Base-by-base conservation (phyloP, 1,140 invertebrate genomes). In the Xylocopa sonorina region DNA sequence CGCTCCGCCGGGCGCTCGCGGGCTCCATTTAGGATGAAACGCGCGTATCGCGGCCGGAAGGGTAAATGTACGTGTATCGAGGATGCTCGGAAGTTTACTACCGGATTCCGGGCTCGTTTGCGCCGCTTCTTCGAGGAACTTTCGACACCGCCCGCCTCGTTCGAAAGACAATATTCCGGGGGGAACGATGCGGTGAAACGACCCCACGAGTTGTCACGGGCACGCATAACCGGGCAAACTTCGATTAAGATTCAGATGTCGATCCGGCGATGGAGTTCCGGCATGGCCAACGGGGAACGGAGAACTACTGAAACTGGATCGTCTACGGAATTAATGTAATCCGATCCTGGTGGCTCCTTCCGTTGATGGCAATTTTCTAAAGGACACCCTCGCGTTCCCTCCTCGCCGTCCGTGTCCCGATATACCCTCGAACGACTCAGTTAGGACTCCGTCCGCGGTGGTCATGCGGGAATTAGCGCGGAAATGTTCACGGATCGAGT, bases 171-270 rank as follows among this genome's bases (percentile, higher is more conserved):
- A 48, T 66, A 66, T 66, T n/a, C 72, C 12, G 9, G 34, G 3
- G 58, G 6, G 34, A 48, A n/a, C 21, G 3, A n/a, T 50, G 9
- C 12, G 48, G 27, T 46, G 2, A 27, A 73, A 63, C 55, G 72
- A 41, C 10, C 7, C 27, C 27, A 21, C 34, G 24, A 21, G n/a
- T 76, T 1, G 71, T n/a, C 57, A 29, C 58, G 46, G 60, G 60
- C 16, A 63, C 46, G 24, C 29, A 10, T 24, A 0, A 4, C 51
- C 16, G 10, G n/a, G 43, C 18, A 5, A 57, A 68, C 75, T 77
- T 77, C 51, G 66, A 71, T 50, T 60, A 77, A 77, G 75, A 69
- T 58, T 58, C 53, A 50, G 55, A 58, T 21, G 53, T 71, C 66
- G 66, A 71, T 43, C 18, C 27, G n/a, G 1, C 5, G 7, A n/a